These are phyloP conservation scores for Cydia pomonella DNA, from an alignment of 1,140 invertebrate species.

Conservation along the genomic window DNA sequence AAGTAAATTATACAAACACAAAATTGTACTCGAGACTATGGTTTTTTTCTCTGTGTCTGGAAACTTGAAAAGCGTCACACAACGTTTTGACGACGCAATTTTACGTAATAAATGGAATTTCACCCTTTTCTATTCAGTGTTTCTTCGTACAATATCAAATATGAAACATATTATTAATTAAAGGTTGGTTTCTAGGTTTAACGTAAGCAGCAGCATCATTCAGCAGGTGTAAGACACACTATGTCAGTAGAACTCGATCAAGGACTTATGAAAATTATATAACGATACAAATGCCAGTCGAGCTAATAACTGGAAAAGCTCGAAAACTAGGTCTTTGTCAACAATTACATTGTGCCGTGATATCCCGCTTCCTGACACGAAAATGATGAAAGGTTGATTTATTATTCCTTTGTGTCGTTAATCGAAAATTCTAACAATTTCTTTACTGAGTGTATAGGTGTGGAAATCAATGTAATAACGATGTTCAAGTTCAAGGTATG, in stretches of 20 bases:
- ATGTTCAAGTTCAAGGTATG: not conserved
- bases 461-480: not conserved
- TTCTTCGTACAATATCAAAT: no score
- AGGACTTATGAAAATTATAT: constrained; percentile 33
- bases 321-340: constrained; percentile 9
- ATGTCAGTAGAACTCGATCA: constrained; percentile 23
- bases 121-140: no score
- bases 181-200: not conserved
- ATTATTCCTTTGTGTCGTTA: constrained; percentile 18
- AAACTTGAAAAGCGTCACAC: no score
- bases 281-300: constrained; percentile 29
- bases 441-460: not conserved
- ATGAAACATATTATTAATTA: no score
- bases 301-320: constrained; percentile 16
- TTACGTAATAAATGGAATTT: no score
- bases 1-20: no score
- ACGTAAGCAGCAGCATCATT: not conserved
- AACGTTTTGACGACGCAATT: no score
- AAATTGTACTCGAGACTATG: no score
- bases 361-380: constrained; percentile 14
- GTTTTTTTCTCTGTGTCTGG: no score
- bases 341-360: constrained; percentile 22
- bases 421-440: constrained; percentile 1
- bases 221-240: constrained; percentile 7
- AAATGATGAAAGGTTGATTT: constrained; percentile 15